Percentiles rank a stretch among this genome's conserved stretches.
Conservation (phyloP, 2,888 invertebrate genomes). For the Rhodophaea formosa region DNA sequence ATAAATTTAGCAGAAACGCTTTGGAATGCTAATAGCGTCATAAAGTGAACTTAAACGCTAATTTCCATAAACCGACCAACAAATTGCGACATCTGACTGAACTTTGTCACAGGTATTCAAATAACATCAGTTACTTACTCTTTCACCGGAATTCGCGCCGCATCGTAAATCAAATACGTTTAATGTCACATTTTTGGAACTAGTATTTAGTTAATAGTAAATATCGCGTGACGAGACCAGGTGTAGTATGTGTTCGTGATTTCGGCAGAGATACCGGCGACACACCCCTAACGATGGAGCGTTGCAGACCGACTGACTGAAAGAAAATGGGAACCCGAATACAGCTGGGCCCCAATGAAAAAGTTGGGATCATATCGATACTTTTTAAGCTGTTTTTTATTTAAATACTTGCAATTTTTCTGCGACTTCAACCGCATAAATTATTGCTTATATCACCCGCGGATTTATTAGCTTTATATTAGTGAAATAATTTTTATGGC, state of each 20-base stretch:
- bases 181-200: conserved; percentile 41
- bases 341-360: conserved; percentile 41
- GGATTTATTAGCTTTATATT: too few relatives aligned
- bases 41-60: background rate
- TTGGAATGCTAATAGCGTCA: background rate
- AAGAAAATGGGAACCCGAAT: conserved; percentile 55
- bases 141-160: conserved; percentile 31
- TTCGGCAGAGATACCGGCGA: conserved; percentile 14
- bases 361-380: conserved; percentile 18
- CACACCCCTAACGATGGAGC: conserved; percentile 34
- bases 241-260: conserved; percentile 13
- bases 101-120: conserved; percentile 13
- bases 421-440: too few relatives aligned
- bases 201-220: conserved; percentile 23
- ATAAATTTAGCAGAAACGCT: background rate
- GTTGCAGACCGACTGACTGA: conserved; percentile 56
- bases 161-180: conserved; percentile 26
- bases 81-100: background rate
- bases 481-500: too few relatives aligned
- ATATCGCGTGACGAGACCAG: conserved; percentile 24
- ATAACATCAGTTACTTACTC: conserved; percentile 33
- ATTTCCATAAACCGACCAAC: conserved; percentile 10
- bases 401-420: too few relatives aligned
- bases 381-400: conserved; percentile 17
- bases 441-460: too few relatives aligned